Evolutionary conservation across 2,888 invertebrate genomes (phyloP).

Genomic region (Leptodirus hochenwartii): DNA sequence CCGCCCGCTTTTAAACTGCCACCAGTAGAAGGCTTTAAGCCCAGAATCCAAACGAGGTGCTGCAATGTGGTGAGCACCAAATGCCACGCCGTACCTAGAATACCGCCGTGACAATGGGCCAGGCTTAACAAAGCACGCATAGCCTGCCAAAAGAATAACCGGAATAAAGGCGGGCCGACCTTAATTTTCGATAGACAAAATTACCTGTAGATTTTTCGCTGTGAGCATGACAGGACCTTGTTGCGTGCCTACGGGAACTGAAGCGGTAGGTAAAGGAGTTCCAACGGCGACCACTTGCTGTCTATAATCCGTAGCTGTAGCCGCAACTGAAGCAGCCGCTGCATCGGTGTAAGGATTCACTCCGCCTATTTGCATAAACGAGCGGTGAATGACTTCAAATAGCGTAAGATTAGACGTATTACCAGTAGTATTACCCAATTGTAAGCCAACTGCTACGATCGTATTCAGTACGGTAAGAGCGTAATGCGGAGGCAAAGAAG

Average conservation of each 20-base stretch:
- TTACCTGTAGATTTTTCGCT: conserved; percentile 89
- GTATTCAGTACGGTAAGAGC: conserved; percentile 70
- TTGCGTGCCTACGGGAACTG: conserved; percentile 60
- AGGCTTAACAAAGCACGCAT: conserved; percentile 81
- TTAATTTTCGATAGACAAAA: too few relatives aligned
- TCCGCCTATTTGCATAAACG: conserved; percentile 2
- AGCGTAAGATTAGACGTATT: conserved; percentile 21
- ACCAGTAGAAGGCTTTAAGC: conserved; percentile 85
- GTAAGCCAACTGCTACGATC: too few relatives aligned
- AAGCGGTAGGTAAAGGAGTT: conserved; percentile 76
- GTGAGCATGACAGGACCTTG: conserved; percentile 92
- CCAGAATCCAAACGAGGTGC: conserved; percentile 87
- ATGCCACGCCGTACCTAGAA: conserved; percentile 88
- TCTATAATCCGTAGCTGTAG: conserved; percentile 51
- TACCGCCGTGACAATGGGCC: conserved; percentile 82
- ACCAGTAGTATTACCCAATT: too few relatives aligned
- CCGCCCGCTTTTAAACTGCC: conserved; percentile 79
- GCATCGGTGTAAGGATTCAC: conserved; percentile 31
- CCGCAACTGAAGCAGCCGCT: conserved; percentile 17
- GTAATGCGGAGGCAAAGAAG: conserved; percentile 92
- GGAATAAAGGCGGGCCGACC: too few relatives aligned
- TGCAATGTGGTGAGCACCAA: conserved; percentile 89
- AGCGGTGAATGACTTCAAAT: conserved; percentile 10
- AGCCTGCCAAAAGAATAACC: too few relatives aligned
- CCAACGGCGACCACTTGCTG: conserved; percentile 97